A percentile compares a stretch with the other conserved stretches of the same genome.
Evolutionary conservation across 2,797 vertebrate species (phyloP).

Genomic region (Eulemur albifrons): DNA sequence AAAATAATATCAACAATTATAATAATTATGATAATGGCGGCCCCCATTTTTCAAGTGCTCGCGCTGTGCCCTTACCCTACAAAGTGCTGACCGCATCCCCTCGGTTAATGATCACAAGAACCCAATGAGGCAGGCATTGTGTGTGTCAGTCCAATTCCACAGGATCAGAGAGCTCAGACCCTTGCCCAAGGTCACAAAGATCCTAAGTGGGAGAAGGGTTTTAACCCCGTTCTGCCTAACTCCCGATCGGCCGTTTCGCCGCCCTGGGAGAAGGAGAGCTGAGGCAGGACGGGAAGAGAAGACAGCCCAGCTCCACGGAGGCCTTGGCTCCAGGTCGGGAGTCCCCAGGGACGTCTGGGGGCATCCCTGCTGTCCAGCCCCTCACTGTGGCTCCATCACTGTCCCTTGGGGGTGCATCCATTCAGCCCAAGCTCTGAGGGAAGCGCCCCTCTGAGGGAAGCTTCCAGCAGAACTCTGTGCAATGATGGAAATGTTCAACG

Average conservation of each 20-base stretch:
- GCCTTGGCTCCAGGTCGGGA: neutral
- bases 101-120: neutral
- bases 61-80: fast-evolving
- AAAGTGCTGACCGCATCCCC: fast-evolving
- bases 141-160: neutral
- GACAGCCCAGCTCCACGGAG: neutral
- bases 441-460: neutral
- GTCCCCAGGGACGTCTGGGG: neutral
- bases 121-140: fast-evolving
- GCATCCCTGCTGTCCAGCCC: neutral
- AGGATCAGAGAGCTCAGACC: neutral
- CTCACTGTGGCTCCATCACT: neutral
- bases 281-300: fast-evolving
- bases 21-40: neutral
- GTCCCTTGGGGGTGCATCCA: neutral
- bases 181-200: neutral
- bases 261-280: neutral
- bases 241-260: fast-evolving
- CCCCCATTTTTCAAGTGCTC: neutral
- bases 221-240: neutral
- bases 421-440: neutral
- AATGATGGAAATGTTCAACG: neutral
- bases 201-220: neutral
- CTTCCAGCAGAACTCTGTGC: neutral
- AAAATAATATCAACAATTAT: neutral